Conservation (phyloP, 2,113 vertebrate genomes). For the Petrocephalus microphthalmus region DNA sequence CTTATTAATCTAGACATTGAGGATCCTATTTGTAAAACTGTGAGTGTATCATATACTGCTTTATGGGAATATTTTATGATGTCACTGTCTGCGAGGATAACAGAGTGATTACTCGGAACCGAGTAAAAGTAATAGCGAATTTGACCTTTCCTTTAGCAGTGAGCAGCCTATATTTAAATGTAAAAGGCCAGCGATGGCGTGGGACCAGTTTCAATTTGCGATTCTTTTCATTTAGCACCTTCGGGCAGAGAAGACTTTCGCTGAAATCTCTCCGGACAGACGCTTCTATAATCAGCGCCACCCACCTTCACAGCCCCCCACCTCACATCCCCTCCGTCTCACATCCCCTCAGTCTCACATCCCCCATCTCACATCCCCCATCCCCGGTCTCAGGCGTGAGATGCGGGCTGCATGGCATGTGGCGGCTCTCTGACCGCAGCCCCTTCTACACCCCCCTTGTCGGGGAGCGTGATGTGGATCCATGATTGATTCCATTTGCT, state of each 20-base stretch:
- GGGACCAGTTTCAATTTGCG: not conserved
- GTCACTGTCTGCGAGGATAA: not conserved
- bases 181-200: not conserved
- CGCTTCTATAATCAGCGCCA: slow-evolving; percentile 3
- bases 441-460: no score
- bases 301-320: not conserved
- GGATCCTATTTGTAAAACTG: not conserved
- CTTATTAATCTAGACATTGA: not conserved
- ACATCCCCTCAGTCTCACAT: no score
- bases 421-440: no score
- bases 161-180: not conserved
- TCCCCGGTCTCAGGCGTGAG: no score
- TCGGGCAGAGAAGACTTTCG: not conserved
- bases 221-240: not conserved
- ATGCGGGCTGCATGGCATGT: no score
- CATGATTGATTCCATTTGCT: not conserved
- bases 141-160: not conserved
- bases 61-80: not conserved
- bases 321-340: no score
- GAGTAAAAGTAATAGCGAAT: not conserved
- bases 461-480: not conserved
- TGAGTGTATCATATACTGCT: not conserved
- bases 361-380: no score
- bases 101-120: not conserved
- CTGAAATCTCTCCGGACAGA: not conserved